Conservation (phyloP, 2,888 invertebrate genomes). For the Orthosia cruda region DNA sequence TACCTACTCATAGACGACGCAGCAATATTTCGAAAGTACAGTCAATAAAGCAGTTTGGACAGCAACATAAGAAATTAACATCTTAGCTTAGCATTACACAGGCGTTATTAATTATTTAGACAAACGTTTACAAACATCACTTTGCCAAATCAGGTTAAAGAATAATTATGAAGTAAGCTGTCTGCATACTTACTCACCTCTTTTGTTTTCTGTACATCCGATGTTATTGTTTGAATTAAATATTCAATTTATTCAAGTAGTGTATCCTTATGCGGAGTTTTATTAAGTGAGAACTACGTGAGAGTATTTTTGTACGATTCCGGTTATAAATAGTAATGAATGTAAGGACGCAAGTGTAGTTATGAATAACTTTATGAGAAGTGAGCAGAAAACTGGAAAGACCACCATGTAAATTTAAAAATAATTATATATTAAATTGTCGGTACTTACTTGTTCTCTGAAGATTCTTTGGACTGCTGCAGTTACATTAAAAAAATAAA, state of each 20-base stretch:
- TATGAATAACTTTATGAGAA: constrained; percentile 34
- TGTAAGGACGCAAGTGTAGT: constrained; percentile 7
- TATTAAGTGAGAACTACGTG: constrained; percentile 49
- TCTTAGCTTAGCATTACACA: not conserved
- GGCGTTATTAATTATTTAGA: not conserved
- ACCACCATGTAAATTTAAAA: no score
- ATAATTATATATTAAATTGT: not conserved
- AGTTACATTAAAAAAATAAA: not conserved
- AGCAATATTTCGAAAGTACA: not conserved
- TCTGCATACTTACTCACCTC: not conserved
- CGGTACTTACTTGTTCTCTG: not conserved
- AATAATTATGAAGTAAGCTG: not conserved
- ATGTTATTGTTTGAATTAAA: constrained; percentile 27
- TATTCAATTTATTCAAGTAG: constrained; percentile 42
- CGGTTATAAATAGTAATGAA: constrained; percentile 39
- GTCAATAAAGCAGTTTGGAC: not conserved
- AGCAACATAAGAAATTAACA: not conserved
- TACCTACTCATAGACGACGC: not conserved
- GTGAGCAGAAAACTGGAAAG: not conserved
- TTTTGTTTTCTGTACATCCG: not conserved
- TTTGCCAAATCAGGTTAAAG: not conserved
- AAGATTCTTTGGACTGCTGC: not conserved
- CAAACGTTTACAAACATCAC: not conserved
- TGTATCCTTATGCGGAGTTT: constrained; percentile 46
- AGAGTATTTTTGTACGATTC: constrained; percentile 42